Evolutionary conservation across 2,888 invertebrate species (phyloP).

Genomic region (Drosophila anomelani): DNA sequence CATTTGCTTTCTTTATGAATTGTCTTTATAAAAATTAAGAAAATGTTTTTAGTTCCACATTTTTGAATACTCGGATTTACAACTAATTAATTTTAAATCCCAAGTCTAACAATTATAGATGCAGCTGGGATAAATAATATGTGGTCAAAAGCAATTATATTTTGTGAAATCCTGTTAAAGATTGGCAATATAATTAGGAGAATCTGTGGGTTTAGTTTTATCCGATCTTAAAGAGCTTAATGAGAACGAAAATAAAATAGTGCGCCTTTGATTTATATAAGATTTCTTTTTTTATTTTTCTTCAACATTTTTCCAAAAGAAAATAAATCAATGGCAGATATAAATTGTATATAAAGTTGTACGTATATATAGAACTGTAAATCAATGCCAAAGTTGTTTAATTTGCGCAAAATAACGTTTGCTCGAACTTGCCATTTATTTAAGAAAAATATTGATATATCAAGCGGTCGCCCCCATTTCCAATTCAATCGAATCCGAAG

Average conservation of each 20-base stretch:
- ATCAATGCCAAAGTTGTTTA: not conserved
- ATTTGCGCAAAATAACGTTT: conserved; percentile 2
- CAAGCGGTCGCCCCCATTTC: conserved; percentile 1
- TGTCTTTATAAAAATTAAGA: not conserved
- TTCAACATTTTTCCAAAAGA: not conserved
- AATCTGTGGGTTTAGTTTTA: no score
- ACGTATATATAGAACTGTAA: not conserved
- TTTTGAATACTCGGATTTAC: not conserved
- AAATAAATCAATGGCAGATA: not conserved
- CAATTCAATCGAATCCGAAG: conserved; percentile 21
- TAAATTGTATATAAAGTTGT: not conserved
- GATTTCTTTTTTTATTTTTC: not conserved
- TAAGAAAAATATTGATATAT: conserved; percentile 10
- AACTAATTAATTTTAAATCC: not conserved
- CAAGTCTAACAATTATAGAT: no score
- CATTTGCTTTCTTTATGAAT: no score
- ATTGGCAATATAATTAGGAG: no score
- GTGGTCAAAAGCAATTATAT: no score
- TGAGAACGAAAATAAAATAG: no score
- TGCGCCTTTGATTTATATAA: no score
- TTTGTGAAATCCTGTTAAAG: no score
- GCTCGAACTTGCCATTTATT: conserved; percentile 6
- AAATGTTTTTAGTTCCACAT: not conserved
- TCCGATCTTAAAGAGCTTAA: no score
- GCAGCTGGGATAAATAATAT: no score